phyloP scores from a whole-genome alignment of 2,113 vertebrate genomes.

The Mus pahari region DNA sequence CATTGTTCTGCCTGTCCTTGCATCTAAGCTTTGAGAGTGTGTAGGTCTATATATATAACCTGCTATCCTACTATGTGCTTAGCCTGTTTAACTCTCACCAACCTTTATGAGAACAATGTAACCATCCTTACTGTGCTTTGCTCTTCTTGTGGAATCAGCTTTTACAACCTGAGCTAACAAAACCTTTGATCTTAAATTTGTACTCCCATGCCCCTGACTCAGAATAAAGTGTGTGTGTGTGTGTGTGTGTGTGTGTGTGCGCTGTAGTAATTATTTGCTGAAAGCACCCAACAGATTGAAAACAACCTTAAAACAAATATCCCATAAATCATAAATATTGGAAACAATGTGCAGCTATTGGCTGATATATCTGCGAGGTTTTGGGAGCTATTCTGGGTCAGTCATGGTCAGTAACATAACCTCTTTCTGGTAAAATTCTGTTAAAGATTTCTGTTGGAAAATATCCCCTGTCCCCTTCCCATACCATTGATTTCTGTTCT shows the following conservation, averaged over 20 bases:
- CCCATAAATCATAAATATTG: not conserved
- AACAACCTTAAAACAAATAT: not conserved
- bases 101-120: not conserved
- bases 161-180: not conserved
- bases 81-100: not conserved
- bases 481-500: not conserved
- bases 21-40: not conserved
- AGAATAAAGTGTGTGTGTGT: not conserved
- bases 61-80: not conserved
- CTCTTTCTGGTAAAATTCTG: not conserved
- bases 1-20: not conserved
- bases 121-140: not conserved
- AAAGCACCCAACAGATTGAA: not conserved
- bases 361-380: not conserved
- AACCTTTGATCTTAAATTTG: not conserved
- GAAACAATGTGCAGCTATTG: not conserved
- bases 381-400: not conserved
- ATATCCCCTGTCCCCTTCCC: not conserved
- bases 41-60: not conserved
- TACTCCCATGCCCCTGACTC: not conserved
- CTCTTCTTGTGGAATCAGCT: not conserved
- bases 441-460: not conserved
- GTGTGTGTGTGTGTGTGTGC: not conserved
- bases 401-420: not conserved
- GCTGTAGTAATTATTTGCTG: not conserved